These are phyloP conservation scores for Rhinophrynus dorsalis DNA, from an alignment of 2,797 vertebrate genomes.

Conservation along the genomic window DNA sequence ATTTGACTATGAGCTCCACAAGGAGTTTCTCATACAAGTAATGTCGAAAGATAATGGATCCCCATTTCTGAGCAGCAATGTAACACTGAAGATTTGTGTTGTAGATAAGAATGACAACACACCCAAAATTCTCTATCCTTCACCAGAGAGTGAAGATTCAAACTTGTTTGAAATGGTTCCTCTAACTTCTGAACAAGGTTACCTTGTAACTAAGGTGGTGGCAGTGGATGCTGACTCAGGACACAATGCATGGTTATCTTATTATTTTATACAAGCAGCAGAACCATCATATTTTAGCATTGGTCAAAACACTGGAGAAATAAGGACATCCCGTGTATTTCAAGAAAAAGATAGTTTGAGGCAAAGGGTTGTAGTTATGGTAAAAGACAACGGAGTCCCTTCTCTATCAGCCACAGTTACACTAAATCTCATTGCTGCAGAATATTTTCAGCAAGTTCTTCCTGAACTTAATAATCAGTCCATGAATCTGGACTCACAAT, in stretches of 20 bases:
- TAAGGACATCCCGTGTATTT: conserved; percentile 39
- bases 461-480: conserved; percentile 41
- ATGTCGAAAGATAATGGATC: conserved; percentile 60
- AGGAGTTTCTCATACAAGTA: conserved; percentile 58
- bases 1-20: conserved; percentile 69
- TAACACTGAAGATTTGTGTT: conserved; percentile 54
- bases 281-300: conserved; percentile 50
- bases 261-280: conserved; percentile 53
- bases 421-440: conserved; percentile 24
- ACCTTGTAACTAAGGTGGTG: conserved; percentile 65
- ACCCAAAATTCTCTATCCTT: conserved; percentile 37
- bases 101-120: conserved; percentile 50
- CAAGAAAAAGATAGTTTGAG: conserved; percentile 53
- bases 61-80: conserved; percentile 40
- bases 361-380: conserved; percentile 30
- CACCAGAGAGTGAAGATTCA: not conserved
- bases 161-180: conserved; percentile 51
- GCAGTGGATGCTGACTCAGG: conserved; percentile 64
- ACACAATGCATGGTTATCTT: conserved; percentile 59
- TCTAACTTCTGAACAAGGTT: conserved; percentile 64
- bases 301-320: conserved; percentile 48
- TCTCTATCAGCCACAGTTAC: conserved; percentile 19
- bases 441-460: conserved; percentile 26
- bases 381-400: conserved; percentile 38
- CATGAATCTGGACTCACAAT: not conserved